Conservation (phyloP, 2,888 invertebrate species). For the Drosophila heteroneura region DNA sequence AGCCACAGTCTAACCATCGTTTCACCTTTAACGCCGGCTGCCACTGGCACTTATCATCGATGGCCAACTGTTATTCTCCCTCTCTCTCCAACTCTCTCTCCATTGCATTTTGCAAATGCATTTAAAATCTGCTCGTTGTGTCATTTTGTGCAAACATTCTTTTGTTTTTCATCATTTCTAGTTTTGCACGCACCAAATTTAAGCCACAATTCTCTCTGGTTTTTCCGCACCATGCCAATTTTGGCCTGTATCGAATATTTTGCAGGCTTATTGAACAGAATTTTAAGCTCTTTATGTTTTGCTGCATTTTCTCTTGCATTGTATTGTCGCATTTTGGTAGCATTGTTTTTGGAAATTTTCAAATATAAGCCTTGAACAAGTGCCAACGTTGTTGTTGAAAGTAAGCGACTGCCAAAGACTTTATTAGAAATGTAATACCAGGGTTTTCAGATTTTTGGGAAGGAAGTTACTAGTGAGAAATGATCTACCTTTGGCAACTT, state of each 20-base stretch:
- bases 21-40: slow-evolving; percentile 36
- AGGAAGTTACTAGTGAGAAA: too few relatives aligned
- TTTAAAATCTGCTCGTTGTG: slow-evolving; percentile 8
- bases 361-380: not conserved
- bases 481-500: too few relatives aligned
- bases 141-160: slow-evolving; percentile 38
- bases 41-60: slow-evolving; percentile 58
- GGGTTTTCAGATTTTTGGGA: not conserved
- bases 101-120: not conserved
- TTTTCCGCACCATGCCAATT: slow-evolving; percentile 1
- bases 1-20: slow-evolving; percentile 38
- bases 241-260: slow-evolving; percentile 6
- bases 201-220: slow-evolving; percentile 1
- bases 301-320: not conserved
- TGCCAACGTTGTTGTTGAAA: not conserved
- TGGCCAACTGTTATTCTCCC: slow-evolving; percentile 24
- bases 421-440: not conserved
- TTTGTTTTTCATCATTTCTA: slow-evolving; percentile 20
- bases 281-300: slow-evolving; percentile 23
- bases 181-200: slow-evolving; percentile 11
- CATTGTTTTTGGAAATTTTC: not conserved
- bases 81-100: not conserved
- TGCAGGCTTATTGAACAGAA: slow-evolving; percentile 2
- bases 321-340: not conserved
- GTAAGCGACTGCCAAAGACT: not conserved